phyloP scores from a whole-genome alignment of 2,888 invertebrate species.

The Tipula lateralis region DNA sequence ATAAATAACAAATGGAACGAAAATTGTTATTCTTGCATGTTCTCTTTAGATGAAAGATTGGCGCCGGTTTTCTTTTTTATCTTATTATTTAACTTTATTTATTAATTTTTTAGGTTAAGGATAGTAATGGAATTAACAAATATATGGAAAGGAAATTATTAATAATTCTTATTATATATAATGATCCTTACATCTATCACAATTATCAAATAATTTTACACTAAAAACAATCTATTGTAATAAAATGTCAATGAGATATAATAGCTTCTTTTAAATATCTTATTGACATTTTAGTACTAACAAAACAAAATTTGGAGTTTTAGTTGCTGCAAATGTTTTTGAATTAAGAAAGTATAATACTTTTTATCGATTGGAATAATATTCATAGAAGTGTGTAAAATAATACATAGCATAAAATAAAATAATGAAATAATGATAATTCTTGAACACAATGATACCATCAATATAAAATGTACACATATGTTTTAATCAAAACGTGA shows the following conservation, averaged over 20 bases:
- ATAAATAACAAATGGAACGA: not conserved
- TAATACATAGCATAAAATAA: not conserved
- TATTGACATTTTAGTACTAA: too few relatives aligned
- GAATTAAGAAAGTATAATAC: too few relatives aligned
- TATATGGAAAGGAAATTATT: not conserved
- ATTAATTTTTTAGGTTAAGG: not conserved
- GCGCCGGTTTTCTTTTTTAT: not conserved
- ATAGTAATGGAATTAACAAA: not conserved
- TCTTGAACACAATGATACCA: not conserved
- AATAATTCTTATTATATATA: too few relatives aligned
- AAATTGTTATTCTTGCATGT: not conserved
- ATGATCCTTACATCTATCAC: too few relatives aligned
- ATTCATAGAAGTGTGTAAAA: not conserved
- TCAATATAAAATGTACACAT: not conserved
- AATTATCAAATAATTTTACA: too few relatives aligned
- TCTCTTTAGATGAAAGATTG: not conserved
- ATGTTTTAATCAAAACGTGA: too few relatives aligned
- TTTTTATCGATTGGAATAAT: not conserved
- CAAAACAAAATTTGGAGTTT: too few relatives aligned
- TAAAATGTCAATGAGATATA: too few relatives aligned
- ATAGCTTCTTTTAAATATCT: too few relatives aligned
- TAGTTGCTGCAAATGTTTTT: too few relatives aligned
- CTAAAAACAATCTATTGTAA: too few relatives aligned
- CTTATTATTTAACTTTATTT: not conserved
- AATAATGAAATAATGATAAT: not conserved